These are phyloP conservation scores for Typhlichthys eigenmanni DNA, from an alignment of 2,797 vertebrate species.

Conservation along the genomic window DNA sequence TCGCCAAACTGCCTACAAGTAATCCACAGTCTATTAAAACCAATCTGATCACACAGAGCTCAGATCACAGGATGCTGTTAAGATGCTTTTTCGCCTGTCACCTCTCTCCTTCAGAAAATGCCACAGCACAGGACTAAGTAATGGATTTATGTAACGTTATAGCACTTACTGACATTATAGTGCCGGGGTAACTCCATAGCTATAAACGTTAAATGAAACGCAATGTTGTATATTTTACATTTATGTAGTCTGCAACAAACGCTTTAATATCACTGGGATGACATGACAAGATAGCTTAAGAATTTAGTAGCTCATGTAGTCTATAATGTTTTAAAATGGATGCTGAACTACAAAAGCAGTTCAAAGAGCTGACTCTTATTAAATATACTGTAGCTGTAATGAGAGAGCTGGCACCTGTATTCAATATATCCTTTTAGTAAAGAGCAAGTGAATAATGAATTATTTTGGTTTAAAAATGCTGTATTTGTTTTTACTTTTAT, in stretches of 20 bases:
- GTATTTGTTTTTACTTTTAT: background rate
- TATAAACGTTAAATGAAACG: conserved; percentile 71
- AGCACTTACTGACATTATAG: conserved; percentile 83
- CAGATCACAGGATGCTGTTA: conserved; percentile 80
- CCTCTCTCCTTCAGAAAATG: conserved; percentile 83
- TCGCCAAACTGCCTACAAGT: conserved; percentile 75
- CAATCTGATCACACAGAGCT: conserved; percentile 81
- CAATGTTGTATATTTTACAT: conserved; percentile 47
- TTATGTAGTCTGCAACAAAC: conserved; percentile 36
- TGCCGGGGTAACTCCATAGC: conserved; percentile 64
- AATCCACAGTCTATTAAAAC: conserved; percentile 82
- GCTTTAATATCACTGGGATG: conserved; percentile 36
- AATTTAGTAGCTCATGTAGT: conserved; percentile 29
- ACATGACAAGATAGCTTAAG: conserved; percentile 8
- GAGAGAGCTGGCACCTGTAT: conserved; percentile 36
- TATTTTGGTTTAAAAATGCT: conserved; percentile 23
- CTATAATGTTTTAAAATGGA: conserved; percentile 44
- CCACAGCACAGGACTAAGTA: conserved; percentile 79
- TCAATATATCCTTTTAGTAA: conserved; percentile 35
- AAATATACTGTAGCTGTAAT: conserved; percentile 50
- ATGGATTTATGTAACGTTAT: conserved; percentile 82
- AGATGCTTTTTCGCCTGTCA: conserved; percentile 77
- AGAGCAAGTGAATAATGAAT: conserved; percentile 24
- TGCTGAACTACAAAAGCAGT: conserved; percentile 52
- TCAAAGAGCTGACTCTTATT: conserved; percentile 38